Percentiles rank a stretch among this genome's conserved stretches.
These are phyloP conservation scores for Eira barbara DNA, from an alignment of 2,113 vertebrate species.

Conservation along the genomic window DNA sequence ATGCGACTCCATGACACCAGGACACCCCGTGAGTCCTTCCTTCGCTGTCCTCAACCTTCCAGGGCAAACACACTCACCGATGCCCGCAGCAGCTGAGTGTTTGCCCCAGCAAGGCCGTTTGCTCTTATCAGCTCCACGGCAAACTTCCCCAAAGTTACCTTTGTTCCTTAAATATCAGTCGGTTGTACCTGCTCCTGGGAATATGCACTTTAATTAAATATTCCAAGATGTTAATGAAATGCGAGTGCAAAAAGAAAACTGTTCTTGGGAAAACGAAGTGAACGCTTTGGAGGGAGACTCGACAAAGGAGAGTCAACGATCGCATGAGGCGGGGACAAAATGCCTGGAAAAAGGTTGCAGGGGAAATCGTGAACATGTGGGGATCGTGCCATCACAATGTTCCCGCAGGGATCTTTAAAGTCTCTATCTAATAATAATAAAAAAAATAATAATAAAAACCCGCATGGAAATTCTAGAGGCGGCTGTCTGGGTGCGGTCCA, in stretches of 20 bases:
- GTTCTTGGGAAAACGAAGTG: background rate
- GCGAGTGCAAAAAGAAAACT: background rate
- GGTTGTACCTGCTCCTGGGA: background rate
- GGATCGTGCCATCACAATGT: background rate
- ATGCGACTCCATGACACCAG: background rate
- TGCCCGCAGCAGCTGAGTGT: background rate
- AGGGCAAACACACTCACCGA: background rate
- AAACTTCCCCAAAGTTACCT: background rate
- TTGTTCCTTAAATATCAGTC: background rate
- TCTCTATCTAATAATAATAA: background rate
- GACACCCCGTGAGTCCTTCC: background rate
- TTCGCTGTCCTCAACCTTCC: background rate
- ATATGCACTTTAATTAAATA: background rate
- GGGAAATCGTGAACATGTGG: background rate
- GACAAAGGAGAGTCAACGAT: background rate
- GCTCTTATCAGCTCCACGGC: background rate
- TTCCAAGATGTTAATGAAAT: background rate
- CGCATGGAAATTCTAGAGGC: background rate
- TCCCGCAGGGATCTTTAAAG: background rate
- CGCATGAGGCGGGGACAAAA: background rate
- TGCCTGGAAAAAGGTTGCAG: background rate
- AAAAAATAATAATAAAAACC: no score
- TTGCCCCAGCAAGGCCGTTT: background rate
- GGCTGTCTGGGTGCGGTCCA: constrained; percentile 42
- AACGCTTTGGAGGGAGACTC: background rate